A percentile compares a stretch with the other conserved stretches of the same genome.
These are phyloP conservation scores for Bombus fervidus DNA, from an alignment of 1,140 invertebrate species.

Conservation along the genomic window DNA sequence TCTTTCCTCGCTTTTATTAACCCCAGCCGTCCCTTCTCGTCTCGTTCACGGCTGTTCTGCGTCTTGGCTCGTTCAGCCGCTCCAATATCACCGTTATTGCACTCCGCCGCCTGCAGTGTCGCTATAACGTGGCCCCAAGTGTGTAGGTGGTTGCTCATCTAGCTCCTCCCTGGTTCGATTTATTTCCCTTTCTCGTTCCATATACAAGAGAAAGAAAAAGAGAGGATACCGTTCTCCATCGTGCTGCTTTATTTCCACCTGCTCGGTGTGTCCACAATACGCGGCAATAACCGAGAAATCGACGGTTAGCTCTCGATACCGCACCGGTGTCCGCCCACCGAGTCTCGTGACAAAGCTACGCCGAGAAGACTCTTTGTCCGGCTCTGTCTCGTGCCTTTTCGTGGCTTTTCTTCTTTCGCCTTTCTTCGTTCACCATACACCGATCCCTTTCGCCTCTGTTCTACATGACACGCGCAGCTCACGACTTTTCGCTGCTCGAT, in stretches of 20 bases:
- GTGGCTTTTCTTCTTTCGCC: background rate
- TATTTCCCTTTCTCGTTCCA: constrained; percentile 55
- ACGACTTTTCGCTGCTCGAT: background rate
- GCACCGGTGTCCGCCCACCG: constrained; percentile 32
- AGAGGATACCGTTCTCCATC: constrained; percentile 18
- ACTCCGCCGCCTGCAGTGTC: constrained; percentile 65
- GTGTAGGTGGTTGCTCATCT: constrained; percentile 63
- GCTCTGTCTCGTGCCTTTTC: constrained; percentile 27
- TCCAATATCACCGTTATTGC: constrained; percentile 71
- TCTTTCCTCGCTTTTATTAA: constrained; percentile 61
- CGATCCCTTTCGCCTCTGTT: background rate
- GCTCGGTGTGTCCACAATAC: constrained; percentile 65
- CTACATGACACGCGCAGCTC: background rate
- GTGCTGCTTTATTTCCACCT: constrained; percentile 66
- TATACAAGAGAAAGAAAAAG: background rate
- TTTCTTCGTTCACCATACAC: background rate
- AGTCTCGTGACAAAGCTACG: constrained; percentile 50
- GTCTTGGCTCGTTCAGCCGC: constrained; percentile 13
- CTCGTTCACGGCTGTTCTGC: background rate
- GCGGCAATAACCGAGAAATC: constrained; percentile 68
- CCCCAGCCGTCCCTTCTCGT: constrained; percentile 4
- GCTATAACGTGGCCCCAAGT: constrained; percentile 46
- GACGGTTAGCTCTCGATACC: constrained; percentile 68
- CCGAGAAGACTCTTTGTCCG: constrained; percentile 49
- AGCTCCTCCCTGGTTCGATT: constrained; percentile 60